A percentile compares a stretch with the other conserved stretches of the same genome.
Evolutionary conservation across 2,113 vertebrate species (phyloP).

Genomic region (Carettochelys insculpta): DNA sequence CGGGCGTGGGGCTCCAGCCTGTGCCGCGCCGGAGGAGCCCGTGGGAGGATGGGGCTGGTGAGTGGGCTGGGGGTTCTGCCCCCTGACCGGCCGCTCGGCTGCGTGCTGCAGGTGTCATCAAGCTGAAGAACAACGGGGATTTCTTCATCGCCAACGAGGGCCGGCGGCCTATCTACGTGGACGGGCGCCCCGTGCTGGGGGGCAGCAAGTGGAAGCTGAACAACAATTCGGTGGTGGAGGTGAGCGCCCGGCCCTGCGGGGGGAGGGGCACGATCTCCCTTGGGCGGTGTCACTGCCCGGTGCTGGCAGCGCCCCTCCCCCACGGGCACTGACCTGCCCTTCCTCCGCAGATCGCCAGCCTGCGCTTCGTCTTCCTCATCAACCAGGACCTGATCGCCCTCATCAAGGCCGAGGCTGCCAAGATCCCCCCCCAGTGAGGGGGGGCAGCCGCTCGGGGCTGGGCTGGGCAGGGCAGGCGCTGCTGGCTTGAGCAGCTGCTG

Average conservation of each 20-base stretch:
- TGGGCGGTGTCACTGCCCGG: no score
- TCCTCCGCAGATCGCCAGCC: constrained; percentile 86
- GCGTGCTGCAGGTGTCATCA: constrained; percentile 86
- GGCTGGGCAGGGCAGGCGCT: background rate
- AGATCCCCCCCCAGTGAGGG: constrained; percentile 89
- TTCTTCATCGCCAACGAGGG: constrained; percentile 97
- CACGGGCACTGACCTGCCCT: background rate
- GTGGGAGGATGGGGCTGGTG: no score
- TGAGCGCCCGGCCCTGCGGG: background rate
- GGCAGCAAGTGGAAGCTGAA: constrained; percentile 96
- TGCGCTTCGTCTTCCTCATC: constrained; percentile 96
- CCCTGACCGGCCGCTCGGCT: rapidly evolving
- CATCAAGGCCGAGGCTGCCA: constrained; percentile 94
- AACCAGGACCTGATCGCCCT: constrained; percentile 95
- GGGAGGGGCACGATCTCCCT: background rate
- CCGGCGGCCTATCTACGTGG: constrained; percentile 92
- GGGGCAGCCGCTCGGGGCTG: background rate
- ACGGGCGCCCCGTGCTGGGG: constrained; percentile 91
- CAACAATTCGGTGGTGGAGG: constrained; percentile 96
- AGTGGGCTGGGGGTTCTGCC: background rate
- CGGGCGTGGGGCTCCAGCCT: no score
- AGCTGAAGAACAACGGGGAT: constrained; percentile 94
- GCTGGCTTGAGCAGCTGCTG: background rate
- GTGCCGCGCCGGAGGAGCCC: no score
- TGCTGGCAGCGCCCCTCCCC: rapidly evolving